phyloP scores from a whole-genome alignment of 1,140 invertebrate species.

The Phenacoccus solenopsis region DNA sequence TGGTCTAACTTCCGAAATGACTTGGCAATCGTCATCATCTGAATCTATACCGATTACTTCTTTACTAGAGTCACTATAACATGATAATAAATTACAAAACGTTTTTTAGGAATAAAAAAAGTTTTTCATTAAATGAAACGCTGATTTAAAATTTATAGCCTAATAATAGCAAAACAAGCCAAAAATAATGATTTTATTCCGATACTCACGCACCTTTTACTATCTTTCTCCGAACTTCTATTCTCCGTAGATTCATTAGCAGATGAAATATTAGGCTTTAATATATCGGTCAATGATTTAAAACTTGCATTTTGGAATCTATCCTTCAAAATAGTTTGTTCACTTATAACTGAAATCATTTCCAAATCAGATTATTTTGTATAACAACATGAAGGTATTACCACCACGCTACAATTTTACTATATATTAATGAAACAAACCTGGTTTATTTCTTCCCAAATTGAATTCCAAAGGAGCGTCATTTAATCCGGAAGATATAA shows the following conservation, averaged over 20 bases:
- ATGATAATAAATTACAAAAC: background rate
- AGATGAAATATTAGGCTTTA: background rate
- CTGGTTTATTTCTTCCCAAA: background rate
- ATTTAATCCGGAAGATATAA: background rate
- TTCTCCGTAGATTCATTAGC: background rate
- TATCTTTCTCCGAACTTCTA: background rate
- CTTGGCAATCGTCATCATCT: conserved; percentile 1
- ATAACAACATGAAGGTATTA: background rate
- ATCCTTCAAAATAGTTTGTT: background rate
- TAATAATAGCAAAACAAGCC: background rate
- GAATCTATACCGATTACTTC: background rate
- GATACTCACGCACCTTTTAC: background rate
- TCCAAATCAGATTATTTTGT: background rate
- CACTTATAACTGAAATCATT: background rate
- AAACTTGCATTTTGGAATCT: background rate
- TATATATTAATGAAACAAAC: background rate
- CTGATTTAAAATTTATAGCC: background rate
- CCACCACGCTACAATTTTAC: background rate
- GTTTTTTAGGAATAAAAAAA: background rate
- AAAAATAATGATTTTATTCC: background rate
- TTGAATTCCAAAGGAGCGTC: conserved; percentile 13
- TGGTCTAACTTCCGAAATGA: background rate
- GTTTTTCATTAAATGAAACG: background rate
- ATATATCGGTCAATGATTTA: background rate
- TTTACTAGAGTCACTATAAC: background rate